Evolutionary conservation across 2,113 vertebrate species (phyloP), one percentile per base, ranked within the genome.

Genomic region (Pogona vitticeps): DNA sequence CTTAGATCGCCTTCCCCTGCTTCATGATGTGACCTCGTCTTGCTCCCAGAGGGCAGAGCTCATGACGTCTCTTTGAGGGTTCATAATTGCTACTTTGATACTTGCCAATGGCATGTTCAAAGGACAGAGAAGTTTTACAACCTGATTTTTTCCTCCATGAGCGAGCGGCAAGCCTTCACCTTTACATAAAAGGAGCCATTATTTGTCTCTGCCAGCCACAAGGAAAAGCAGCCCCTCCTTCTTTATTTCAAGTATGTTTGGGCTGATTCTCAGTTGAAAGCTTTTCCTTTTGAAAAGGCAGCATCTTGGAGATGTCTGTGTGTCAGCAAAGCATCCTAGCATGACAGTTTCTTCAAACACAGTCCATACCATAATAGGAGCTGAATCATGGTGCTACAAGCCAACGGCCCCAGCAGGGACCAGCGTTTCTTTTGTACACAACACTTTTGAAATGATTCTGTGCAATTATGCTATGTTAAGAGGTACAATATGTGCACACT

Each of bases 41-140:
- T 85, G 26, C 82, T 73, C 63, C 68, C 59, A 61, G 71, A 81
- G 88, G 84, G 72, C 92, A 90, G 63, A 63, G 40, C 70, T 61
- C 26, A 20, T 13, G 9, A 0, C 6, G 82, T 86, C 63, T 6
- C 10, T 46, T 7, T 36, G 33, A 88, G 58, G 71, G 87, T 42
- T 18, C 6, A 15, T 56, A 80, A 90, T 63, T 40, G 46, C 20
- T 59, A 59, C 88, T 85, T 85, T 85, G 88, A 88, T 81, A 81
- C 88, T 68, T 70, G 40, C 78, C 83, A 81, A 21, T 0, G 0
- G 14, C 8, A 3, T 1, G 1, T 88, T 84, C 70, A 84, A 36
- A 87, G 78, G 15, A 20, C 58, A 61, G 7, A 4, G 23, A 87
- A 0, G 2, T 72, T 92, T 75, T 63, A 33, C 20, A 85, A 33